A percentile compares a stretch with the other conserved stretches of the same genome.
phyloP scores from a whole-genome alignment of 2,797 vertebrate genomes.

The Gymnodraco acuticeps region DNA sequence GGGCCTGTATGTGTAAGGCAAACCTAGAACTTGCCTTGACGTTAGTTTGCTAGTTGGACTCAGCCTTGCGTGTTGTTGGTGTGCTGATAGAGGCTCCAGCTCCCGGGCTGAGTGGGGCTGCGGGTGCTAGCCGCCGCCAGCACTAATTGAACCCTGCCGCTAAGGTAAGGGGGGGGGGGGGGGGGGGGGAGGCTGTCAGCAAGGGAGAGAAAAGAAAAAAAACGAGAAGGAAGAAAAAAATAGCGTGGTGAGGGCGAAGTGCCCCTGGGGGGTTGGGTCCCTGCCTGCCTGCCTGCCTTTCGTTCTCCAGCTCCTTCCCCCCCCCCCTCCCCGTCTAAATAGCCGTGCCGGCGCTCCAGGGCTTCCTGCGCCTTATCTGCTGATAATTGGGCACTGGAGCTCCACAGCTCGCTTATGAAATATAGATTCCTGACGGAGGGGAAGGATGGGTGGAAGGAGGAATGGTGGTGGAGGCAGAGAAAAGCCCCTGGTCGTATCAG shows the following conservation, averaged over 20 bases:
- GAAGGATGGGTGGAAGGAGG: constrained; percentile 65
- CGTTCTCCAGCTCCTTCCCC: constrained; percentile 66
- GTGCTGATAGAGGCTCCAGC: constrained; percentile 75
- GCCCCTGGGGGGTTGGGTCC: constrained; percentile 85
- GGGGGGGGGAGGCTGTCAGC: constrained; percentile 68
- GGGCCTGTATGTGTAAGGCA: constrained; percentile 45
- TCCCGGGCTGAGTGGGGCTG: constrained; percentile 78
- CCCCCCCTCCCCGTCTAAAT: constrained; percentile 83
- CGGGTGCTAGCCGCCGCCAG: constrained; percentile 81
- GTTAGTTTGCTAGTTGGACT: constrained; percentile 70
- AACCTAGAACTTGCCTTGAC: constrained; percentile 66
- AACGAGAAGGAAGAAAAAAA: constrained; percentile 66
- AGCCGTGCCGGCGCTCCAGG: constrained; percentile 85
- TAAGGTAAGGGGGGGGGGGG: constrained; percentile 75
- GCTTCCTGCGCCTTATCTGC: constrained; percentile 88
- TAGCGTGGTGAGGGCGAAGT: constrained; percentile 79
- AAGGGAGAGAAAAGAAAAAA: constrained; percentile 57
- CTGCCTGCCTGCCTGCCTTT: constrained; percentile 82
- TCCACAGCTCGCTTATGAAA: constrained; percentile 88
- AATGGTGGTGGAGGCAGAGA: constrained; percentile 70
- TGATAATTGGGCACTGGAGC: constrained; percentile 88
- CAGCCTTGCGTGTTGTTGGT: constrained; percentile 78
- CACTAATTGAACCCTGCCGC: constrained; percentile 88
- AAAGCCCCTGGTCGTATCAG: constrained; percentile 77
- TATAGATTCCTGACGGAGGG: constrained; percentile 86